These are phyloP conservation scores for Rattus norvegicus DNA, from an alignment of 2,113 vertebrate species.

Conservation along the genomic window GRCr8 NC_086020.1:147993501-147994000, in stretches of 20 bases:
- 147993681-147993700: neutral
- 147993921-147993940: neutral
- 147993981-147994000: neutral
- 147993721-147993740: neutral
- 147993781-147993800: neutral
- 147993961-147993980: neutral
- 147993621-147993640: neutral
- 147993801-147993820: neutral
- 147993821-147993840: neutral
- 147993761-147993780: neutral
- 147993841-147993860: neutral
- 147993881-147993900: neutral
- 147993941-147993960: neutral
- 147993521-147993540: neutral
- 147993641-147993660: constrained; percentile 23
- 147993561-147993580: constrained; percentile 38
- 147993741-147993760: neutral
- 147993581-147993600: neutral
- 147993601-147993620: neutral
- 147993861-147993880: neutral
- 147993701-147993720: constrained; percentile 12
- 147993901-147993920: neutral
- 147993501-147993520: neutral
- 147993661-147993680: neutral
- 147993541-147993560: neutral